Conservation (phyloP, 2,113 vertebrate species). For the Sardina pilchardus region DNA sequence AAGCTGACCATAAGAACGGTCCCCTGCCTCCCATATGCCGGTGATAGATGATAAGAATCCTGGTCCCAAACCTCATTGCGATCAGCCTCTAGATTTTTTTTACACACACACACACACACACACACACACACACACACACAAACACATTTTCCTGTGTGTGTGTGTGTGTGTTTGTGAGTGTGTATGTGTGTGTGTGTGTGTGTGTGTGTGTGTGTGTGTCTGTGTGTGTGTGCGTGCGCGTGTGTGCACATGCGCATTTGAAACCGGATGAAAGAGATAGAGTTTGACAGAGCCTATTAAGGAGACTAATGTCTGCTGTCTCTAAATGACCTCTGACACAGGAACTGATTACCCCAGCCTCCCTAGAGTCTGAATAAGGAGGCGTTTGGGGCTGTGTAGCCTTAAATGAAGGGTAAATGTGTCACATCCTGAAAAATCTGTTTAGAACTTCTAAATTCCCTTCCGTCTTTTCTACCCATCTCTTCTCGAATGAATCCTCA, state of each 20-base stretch:
- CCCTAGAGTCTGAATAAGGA: not conserved
- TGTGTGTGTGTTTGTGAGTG: slow-evolving; percentile 16
- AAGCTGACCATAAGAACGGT: too few relatives aligned
- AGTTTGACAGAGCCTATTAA: slow-evolving; percentile 60
- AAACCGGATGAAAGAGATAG: not conserved
- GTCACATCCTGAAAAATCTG: not conserved
- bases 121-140: not conserved
- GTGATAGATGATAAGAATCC: too few relatives aligned
- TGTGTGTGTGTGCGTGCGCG: not conserved
- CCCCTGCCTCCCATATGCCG: too few relatives aligned
- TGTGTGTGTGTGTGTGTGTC: slow-evolving; percentile 13
- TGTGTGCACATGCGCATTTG: not conserved
- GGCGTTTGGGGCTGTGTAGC: not conserved
- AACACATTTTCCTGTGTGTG: not conserved
- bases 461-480: not conserved
- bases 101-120: not conserved
- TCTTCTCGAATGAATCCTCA: not conserved
- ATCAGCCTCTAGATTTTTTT: too few relatives aligned
- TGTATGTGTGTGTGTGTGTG: not conserved
- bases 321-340: slow-evolving; percentile 44
- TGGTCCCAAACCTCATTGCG: too few relatives aligned
- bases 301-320: slow-evolving; percentile 60
- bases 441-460: not conserved
- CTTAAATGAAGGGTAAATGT: slow-evolving; percentile 27
- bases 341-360: slow-evolving; percentile 35